Conservation (phyloP, 2,888 invertebrate species). For the Apodemia duryi region DNA sequence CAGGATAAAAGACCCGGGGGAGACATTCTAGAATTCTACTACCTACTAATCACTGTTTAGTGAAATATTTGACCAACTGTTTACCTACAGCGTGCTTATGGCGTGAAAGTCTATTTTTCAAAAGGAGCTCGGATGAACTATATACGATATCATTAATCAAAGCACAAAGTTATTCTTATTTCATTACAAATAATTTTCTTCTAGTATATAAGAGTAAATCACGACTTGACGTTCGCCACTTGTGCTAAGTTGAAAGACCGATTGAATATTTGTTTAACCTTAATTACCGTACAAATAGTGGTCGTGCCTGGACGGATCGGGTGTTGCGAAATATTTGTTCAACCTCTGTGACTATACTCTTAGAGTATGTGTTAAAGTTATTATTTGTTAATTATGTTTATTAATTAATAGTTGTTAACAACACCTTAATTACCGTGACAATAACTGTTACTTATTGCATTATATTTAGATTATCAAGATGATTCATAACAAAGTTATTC, state of each 20-base stretch:
- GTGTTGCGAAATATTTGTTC: conserved; percentile 63
- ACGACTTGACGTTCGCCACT: conserved; percentile 23
- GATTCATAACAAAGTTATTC: no score
- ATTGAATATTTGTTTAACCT: conserved; percentile 63
- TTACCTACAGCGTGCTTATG: no score
- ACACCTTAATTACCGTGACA: neutral
- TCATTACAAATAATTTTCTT: neutral
- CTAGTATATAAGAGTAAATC: conserved; percentile 17
- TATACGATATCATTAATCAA: no score
- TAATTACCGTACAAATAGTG: conserved; percentile 61
- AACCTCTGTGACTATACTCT: conserved; percentile 14
- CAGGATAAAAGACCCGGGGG: no score
- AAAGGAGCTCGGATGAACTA: no score
- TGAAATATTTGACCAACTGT: no score
- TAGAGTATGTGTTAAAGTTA: conserved; percentile 4
- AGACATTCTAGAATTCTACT: no score
- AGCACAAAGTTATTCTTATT: neutral
- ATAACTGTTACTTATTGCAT: no score
- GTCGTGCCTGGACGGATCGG: conserved; percentile 31
- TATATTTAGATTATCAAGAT: no score
- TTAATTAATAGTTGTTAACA: neutral
- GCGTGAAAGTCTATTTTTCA: no score
- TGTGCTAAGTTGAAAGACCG: conserved; percentile 58
- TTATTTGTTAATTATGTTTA: conserved; percentile 14
- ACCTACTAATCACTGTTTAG: no score